Percentiles rank a stretch among this genome's conserved stretches.
phyloP scores from a whole-genome alignment of 2,888 invertebrate species.

The Melangyna quadrimaculata region DNA sequence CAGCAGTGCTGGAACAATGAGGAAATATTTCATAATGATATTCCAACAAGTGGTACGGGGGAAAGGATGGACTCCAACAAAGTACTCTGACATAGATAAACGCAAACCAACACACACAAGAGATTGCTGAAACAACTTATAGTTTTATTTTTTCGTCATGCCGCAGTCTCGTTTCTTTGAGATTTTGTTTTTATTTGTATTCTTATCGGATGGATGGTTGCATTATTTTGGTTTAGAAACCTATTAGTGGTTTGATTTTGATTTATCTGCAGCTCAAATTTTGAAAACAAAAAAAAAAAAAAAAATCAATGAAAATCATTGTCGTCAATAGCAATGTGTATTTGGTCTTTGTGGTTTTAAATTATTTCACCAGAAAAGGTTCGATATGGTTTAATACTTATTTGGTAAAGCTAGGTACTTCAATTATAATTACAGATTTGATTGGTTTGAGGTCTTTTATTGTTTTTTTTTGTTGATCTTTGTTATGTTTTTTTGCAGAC shows the following conservation, averaged over 20 bases:
- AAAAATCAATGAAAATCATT: constrained; percentile 31
- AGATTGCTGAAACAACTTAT: constrained; percentile 46
- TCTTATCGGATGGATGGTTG: constrained; percentile 54
- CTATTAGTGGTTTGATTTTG: constrained; percentile 58
- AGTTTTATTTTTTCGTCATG: constrained; percentile 21
- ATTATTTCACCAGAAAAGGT: constrained; percentile 56
- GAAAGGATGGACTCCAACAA: constrained; percentile 25
- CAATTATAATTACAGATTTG: constrained; percentile 35
- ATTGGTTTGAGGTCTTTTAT: constrained; percentile 17
- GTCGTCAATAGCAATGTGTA: constrained; percentile 7
- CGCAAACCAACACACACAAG: neutral
- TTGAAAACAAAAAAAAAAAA: constrained; percentile 3
- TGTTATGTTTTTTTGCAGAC: neutral
- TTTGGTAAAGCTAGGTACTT: constrained; percentile 8
- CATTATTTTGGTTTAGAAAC: constrained; percentile 58
- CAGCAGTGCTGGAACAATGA: constrained; percentile 40
- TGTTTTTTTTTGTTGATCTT: neutral
- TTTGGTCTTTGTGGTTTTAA: constrained; percentile 51
- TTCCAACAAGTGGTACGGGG: constrained; percentile 18
- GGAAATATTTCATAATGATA: constrained; percentile 68
- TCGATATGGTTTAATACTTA: constrained; percentile 13
- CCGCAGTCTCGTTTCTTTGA: constrained; percentile 1
- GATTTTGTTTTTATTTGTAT: neutral
- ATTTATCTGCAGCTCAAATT: constrained; percentile 30
- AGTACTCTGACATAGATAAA: constrained; percentile 54